Base-by-base conservation (phyloP, 2,113 vertebrate genomes). In the Colius striatus region DNA sequence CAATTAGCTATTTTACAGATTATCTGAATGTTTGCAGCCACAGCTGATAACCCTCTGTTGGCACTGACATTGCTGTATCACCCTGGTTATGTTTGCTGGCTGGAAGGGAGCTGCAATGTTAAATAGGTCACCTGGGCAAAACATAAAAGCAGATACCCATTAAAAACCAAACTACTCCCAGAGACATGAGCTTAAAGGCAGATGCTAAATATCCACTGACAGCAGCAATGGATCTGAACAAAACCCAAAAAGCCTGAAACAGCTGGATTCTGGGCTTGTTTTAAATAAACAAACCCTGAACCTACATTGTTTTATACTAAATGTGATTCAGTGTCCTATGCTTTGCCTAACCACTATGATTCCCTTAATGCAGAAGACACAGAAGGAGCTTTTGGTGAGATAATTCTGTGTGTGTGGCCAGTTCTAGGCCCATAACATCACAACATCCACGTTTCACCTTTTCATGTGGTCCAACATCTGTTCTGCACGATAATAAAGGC, bases 1-100 rank as follows among this genome's bases (percentile, higher is more conserved):
- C 92, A 78, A 87, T 94, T 74, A 81, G 83, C 83, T 51, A 5
- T 81, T 97, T 93, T 38, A 63, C 80, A 55, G 89, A 63, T 89
- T 60, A 87, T 92, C 63, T 74, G 29, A 48, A 22, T n/a, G 48
- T 6, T 77, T 41, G 34, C 88, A 93, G 86, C 67, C 86, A 22
- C 72, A 43, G 92, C 90, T 94, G 95, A 92, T 92, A 63, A 66
- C 58, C 36, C 88, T 91, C 63, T 23, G 78, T 50, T 91, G 95
- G 77, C 9, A 0, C n/a, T 57, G 80, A 0, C 47, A 3, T 43
- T 6, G 9, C 76, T n/a, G 29, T 54, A 58, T 68, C 3, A 10
- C 90, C 75, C 78, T 54, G 58, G 16, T 41, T 5, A 4, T 58
- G 75, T 80, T 73, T 62, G 67, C 83, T 86, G 84, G 38, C 61